phyloP scores from a whole-genome alignment of 2,888 invertebrate species.

The Ferdinandea cuprea region DNA sequence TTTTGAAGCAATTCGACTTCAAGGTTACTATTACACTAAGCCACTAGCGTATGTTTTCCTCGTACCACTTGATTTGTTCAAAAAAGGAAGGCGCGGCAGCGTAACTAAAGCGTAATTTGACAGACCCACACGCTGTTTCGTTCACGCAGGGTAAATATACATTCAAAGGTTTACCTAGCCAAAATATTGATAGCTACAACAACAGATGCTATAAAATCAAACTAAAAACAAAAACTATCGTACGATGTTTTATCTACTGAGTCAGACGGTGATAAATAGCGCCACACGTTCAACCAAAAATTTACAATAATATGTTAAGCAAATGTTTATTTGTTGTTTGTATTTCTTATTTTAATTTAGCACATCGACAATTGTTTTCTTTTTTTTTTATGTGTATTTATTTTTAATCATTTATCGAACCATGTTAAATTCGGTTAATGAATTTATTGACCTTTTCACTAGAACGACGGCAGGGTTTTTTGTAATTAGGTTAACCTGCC shows the following conservation, averaged over 20 bases:
- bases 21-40: constrained; percentile 11
- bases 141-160: constrained; percentile 19
- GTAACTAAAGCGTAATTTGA: constrained; percentile 13
- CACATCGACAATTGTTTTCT: background rate
- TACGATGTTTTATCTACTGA: constrained; percentile 42
- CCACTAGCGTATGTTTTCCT: background rate
- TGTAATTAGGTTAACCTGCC: background rate
- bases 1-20: constrained; percentile 23
- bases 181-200: background rate
- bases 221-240: constrained; percentile 42
- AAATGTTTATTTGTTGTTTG: too few species aligned
- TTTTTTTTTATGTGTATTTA: background rate
- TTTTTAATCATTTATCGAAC: constrained; percentile 9
- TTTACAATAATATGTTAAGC: too few species aligned
- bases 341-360: constrained; percentile 27
- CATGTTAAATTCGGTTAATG: constrained; percentile 1
- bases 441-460: background rate
- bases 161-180: background rate
- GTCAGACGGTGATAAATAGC: constrained; percentile 34
- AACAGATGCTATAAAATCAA: background rate
- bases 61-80: constrained; percentile 4
- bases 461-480: background rate
- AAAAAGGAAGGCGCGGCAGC: constrained; percentile 47
- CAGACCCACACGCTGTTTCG: constrained; percentile 5
- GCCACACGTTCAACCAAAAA: background rate